Evolutionary conservation across 2,888 invertebrate genomes (phyloP).

Genomic region (Caenorhabditis parvicauda): DNA sequence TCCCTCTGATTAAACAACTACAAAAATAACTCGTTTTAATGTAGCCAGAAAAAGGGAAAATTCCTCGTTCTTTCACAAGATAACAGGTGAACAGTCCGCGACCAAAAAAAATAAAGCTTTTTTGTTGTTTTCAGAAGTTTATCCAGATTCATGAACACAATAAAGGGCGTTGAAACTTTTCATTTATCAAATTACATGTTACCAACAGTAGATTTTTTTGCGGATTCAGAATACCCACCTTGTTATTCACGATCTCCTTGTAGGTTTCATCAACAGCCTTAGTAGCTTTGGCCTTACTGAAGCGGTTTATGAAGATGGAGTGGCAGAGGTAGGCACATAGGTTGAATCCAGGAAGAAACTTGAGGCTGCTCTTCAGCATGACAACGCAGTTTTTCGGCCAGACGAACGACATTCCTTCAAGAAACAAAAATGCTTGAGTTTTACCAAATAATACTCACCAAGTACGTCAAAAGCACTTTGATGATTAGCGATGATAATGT

Average conservation of each 20-base stretch:
- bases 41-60: too few relatives aligned
- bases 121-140: too few relatives aligned
- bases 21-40: too few relatives aligned
- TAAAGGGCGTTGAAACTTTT: too few relatives aligned
- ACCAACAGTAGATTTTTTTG: not conserved
- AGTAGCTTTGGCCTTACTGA: constrained; percentile 39
- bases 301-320: constrained; percentile 47
- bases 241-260: constrained; percentile 35
- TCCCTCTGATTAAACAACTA: not conserved
- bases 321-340: constrained; percentile 49
- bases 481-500: constrained; percentile 59
- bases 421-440: not conserved
- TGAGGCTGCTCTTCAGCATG: constrained; percentile 57
- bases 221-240: constrained; percentile 12
- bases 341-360: constrained; percentile 59
- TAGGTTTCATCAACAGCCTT: constrained; percentile 43
- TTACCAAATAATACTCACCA: constrained; percentile 22
- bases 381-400: constrained; percentile 59
- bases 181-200: too few relatives aligned
- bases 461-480: constrained; percentile 59
- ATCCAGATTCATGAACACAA: too few relatives aligned
- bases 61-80: too few relatives aligned
- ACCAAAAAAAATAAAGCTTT: too few relatives aligned
- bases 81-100: too few relatives aligned
- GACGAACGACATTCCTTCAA: constrained; percentile 44